Evolutionary conservation across 2,797 vertebrate genomes (phyloP).

Genomic region (Acanthopagrus latus): DNA sequence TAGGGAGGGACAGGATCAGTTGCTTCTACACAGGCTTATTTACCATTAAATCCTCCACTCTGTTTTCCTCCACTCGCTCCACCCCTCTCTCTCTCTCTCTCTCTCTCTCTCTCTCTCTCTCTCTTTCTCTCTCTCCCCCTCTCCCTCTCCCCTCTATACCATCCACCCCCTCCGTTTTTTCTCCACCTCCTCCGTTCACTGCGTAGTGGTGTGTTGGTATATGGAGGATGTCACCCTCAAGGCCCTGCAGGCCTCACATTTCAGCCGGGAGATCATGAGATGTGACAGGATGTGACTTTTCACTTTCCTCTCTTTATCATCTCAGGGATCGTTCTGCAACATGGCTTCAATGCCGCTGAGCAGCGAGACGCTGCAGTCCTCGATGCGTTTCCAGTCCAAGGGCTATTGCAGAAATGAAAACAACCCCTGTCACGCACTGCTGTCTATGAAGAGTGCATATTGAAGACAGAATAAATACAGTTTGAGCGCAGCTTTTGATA

Average conservation of each 20-base stretch:
- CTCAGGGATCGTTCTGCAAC: constrained; percentile 77
- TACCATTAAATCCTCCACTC: constrained; percentile 71
- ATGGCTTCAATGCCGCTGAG: constrained; percentile 61
- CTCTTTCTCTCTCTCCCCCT: constrained; percentile 23
- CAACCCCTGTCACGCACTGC: constrained; percentile 49
- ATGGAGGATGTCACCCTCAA: constrained; percentile 82
- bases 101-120: constrained; percentile 29
- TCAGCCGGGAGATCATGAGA: constrained; percentile 81
- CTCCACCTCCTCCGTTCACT: constrained; percentile 58
- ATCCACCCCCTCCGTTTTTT: constrained; percentile 41
- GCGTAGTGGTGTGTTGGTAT: constrained; percentile 71
- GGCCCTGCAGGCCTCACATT: constrained; percentile 81
- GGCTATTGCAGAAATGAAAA: constrained; percentile 51
- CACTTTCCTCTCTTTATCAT: constrained; percentile 85
- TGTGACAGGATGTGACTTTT: constrained; percentile 84
- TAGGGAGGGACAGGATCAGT: constrained; percentile 65
- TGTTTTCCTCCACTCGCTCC: constrained; percentile 57
- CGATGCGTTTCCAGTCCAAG: constrained; percentile 46
- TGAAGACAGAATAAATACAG: not conserved
- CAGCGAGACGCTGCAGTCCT: constrained; percentile 57
- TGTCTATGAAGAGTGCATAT: constrained; percentile 22
- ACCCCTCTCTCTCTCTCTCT: constrained; percentile 37
- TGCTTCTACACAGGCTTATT: constrained; percentile 72
- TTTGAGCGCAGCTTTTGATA: not conserved
- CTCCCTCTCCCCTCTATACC: constrained; percentile 24